Base-by-base conservation (phyloP, 2,113 vertebrate species). In the Crotophaga sulcirostris region DNA sequence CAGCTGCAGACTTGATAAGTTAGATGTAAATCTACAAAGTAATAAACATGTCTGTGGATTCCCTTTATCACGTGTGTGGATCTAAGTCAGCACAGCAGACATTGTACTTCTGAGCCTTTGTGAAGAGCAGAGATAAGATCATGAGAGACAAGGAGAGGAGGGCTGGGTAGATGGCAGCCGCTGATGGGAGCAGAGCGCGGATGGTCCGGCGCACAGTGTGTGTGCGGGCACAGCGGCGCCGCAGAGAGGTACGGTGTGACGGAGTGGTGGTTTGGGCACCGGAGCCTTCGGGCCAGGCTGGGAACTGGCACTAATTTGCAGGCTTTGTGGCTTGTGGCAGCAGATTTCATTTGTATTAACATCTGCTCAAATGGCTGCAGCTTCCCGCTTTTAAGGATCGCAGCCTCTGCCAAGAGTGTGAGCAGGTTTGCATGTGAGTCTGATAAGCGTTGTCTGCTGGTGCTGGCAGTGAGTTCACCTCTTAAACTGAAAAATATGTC, bases 141-240 rank as follows among this genome's bases (percentile, higher is more conserved):
- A 0, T 31, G 54, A 62, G 38, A 62, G 45, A 55, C 44, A 19
- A 49, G 47, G 47, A 1, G 25, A 64, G 54, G 42, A 85, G 55
- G 67, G 40, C 79, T 83, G 76, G 7, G 45, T 38, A 19, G 47
- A 34, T 55, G 3, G 0, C 26, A 62, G 94, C 68, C 83, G 82
- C 45, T 64, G 59, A 7, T 3, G 1, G 24, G 42, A 34, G n/a
- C 10, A 3, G 25, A 17, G 51, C 13, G 36, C 4, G 36, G 34
- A 38, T 25, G 59, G 34, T 47, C 28, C 44, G 16, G 6, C 73
- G 8, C 31, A 4, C 13, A 2, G 1, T 7, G 0, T 7, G 0
- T 6, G 15, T 72, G 60, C 36, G 34, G 23, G 25, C 6, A 1
- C 15, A 47, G 42, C 52, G 42, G 29, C 10, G 5, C 23, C 36